A percentile compares a stretch with the other conserved stretches of the same genome.
These are phyloP conservation scores for Malurus splendens DNA, from an alignment of 2,797 vertebrate species.

Conservation along the genomic window DNA sequence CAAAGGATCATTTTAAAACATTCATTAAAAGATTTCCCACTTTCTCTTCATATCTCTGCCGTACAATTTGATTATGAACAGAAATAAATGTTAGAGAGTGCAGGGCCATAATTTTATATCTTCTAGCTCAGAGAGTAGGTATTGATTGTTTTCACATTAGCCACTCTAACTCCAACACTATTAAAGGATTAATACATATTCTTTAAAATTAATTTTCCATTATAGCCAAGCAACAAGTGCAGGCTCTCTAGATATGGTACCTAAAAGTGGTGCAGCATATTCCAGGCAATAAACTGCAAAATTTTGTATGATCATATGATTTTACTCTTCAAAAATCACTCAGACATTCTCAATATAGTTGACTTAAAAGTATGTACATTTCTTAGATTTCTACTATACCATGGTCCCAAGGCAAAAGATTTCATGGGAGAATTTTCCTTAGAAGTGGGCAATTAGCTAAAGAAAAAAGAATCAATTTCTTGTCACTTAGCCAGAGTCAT, in stretches of 20 bases:
- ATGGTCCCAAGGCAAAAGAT: not conserved
- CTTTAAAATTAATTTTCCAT: not conserved
- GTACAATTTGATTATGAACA: not conserved
- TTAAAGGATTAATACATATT: not conserved
- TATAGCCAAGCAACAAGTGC: not conserved
- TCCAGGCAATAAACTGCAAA: not conserved
- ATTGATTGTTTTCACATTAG: conserved; percentile 1
- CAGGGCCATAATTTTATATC: not conserved
- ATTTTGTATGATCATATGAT: not conserved
- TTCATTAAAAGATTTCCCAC: not conserved
- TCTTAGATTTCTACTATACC: not conserved
- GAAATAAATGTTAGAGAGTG: not conserved
- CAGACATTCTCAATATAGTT: not conserved
- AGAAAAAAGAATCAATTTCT: not conserved
- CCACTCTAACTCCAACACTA: not conserved
- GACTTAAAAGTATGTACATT: not conserved
- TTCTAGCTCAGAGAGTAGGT: not conserved
- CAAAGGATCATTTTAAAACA: not conserved
- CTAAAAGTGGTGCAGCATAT: not conserved
- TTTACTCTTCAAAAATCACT: not conserved
- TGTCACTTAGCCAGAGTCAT: not conserved
- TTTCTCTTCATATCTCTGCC: not conserved
- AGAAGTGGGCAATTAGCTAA: conserved; percentile 14
- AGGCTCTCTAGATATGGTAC: not conserved
- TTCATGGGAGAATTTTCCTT: not conserved